Base-by-base conservation (phyloP, 2,888 invertebrate genomes). In the Lasioglossum marginatum region DNA sequence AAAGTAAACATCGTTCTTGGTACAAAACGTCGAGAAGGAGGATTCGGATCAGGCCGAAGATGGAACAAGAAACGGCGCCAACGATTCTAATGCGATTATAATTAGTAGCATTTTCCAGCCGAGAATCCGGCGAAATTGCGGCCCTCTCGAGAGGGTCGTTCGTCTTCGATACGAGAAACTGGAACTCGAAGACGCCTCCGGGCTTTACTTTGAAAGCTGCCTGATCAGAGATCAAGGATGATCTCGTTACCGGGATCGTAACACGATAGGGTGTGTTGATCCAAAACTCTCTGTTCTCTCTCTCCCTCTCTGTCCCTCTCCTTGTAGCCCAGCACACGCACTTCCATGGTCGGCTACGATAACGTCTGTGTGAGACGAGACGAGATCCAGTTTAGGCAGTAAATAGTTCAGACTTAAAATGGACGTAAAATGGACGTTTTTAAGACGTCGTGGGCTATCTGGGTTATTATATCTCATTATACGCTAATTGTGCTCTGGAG, bases 221-320 rank as follows among this genome's bases (percentile, higher is more conserved):
- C 79, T 68, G 83, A 70, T 73, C 81, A 74, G 71, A 66, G 83
- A 88, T 81, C 85, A 79, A 87, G 76, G 87, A 89, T 87, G 89
- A 92, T 93, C 91, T 93, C 87, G 90, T 92, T 92, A 90, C 87
- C 81, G 83, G 76, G 89, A 89, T 91, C 84, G 89, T 92, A 91
- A 91, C 83, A 48, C 82, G 92, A 93, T 89, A 92, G 85, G 79
- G 82, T 82, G 83, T 60, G 80, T 57, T 82, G 88, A 89, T 90
- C 85, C 88, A 80, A 90, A 91, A 88, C 79, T 87, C 89, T 63
- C 80, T 74, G 37, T 34, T 37, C 5, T 60, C n/a, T 4, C 89
- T 63, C 73, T 86, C 87, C 48, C 66, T 48, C 40, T 37, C 16
- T 57, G 12, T 40, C 10, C 45, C 31, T 85, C 89, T 60, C 79